Conservation (phyloP, 2,113 vertebrate genomes). For the Sinosuthora webbiana region DNA sequence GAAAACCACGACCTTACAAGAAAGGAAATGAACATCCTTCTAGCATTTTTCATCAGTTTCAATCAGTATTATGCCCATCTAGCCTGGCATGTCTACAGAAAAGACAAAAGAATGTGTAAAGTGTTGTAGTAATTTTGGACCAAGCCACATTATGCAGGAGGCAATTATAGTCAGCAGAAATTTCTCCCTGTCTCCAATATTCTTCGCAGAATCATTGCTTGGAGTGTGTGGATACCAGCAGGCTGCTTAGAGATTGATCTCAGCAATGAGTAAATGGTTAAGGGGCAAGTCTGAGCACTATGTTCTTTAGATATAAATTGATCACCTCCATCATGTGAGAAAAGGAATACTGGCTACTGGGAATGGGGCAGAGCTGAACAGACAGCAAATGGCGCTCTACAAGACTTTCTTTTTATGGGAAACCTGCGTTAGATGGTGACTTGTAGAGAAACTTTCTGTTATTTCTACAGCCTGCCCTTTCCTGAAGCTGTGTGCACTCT, state of each 20-base stretch:
- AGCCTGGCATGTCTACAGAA: not conserved
- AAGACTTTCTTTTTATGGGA: not conserved
- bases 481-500: not conserved
- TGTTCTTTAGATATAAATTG: not conserved
- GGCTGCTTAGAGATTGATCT: not conserved
- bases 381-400: not conserved
- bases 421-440: not conserved
- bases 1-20: not conserved
- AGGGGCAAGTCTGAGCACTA: not conserved
- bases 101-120: not conserved
- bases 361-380: not conserved
- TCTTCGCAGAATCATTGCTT: not conserved
- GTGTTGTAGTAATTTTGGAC: not conserved
- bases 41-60: not conserved
- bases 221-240: not conserved
- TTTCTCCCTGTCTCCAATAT: not conserved
- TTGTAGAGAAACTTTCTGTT: not conserved
- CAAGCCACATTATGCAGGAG: not conserved
- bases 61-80: not conserved
- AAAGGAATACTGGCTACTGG: not conserved
- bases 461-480: not conserved
- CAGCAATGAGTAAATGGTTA: not conserved
- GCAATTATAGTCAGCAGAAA: not conserved
- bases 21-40: not conserved
- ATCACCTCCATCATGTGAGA: not conserved